Conservation (phyloP, 1,140 invertebrate species). For the Tetramorium alpestre region DNA sequence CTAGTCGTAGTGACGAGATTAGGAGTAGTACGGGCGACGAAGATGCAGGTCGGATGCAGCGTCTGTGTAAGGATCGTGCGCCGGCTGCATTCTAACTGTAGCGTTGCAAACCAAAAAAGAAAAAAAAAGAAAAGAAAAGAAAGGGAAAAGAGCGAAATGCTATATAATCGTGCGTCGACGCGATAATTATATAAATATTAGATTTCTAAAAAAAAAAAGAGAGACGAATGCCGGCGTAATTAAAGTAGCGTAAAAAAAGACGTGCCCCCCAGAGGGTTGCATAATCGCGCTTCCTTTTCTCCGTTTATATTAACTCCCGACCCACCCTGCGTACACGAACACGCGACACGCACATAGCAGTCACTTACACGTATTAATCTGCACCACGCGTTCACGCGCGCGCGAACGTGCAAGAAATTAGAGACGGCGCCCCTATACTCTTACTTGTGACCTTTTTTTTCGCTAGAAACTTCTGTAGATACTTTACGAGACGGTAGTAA, state of each 20-base stretch:
- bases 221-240: conserved; percentile 68
- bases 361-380: conserved; percentile 23
- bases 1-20: conserved; percentile 74
- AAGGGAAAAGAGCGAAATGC: conserved; percentile 18
- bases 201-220: conserved; percentile 64
- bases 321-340: conserved; percentile 20
- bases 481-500: conserved; percentile 48
- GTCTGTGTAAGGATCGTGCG: conserved; percentile 42
- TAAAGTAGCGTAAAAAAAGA: conserved; percentile 65
- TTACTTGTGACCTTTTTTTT: conserved; percentile 51
- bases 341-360: conserved; percentile 29
- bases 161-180: conserved; percentile 66
- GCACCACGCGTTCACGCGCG: not conserved
- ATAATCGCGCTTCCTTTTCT: conserved; percentile 65
- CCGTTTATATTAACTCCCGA: conserved; percentile 61
- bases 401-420: conserved; percentile 39
- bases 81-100: conserved; percentile 52
- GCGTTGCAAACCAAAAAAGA: not conserved
- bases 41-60: conserved; percentile 49
- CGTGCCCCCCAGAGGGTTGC: conserved; percentile 59
- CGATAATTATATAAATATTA: conserved; percentile 74
- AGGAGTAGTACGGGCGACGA: conserved; percentile 69
- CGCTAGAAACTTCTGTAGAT: conserved; percentile 67
- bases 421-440: conserved; percentile 40
- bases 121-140: not conserved